phyloP scores from a whole-genome alignment of 2,888 invertebrate genomes.

The Artemia sinica region DNA sequence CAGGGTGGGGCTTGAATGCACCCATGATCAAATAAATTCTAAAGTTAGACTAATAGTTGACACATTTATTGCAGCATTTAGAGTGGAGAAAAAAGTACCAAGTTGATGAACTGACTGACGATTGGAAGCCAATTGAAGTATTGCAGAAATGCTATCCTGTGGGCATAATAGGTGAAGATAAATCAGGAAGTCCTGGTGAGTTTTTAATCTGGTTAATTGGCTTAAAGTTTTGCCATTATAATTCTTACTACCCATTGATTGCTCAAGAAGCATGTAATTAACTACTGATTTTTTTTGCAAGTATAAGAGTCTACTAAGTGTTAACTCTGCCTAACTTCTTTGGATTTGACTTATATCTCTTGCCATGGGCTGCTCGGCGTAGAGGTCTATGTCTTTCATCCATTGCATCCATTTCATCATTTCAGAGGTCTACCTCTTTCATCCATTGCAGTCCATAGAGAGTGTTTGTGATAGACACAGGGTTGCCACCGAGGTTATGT shows the following conservation, averaged over 20 bases:
- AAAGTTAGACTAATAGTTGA: not conserved
- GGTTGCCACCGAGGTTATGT: too few relatives aligned
- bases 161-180: slow-evolving; percentile 61
- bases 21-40: too few relatives aligned
- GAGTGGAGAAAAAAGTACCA: slow-evolving; percentile 58
- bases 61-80: slow-evolving; percentile 41
- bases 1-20: too few relatives aligned
- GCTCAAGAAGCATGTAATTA: not conserved
- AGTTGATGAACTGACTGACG: slow-evolving; percentile 37
- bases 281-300: not conserved
- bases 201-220: not conserved
- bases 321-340: not conserved
- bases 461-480: too few relatives aligned
- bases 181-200: slow-evolving; percentile 58
- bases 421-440: too few relatives aligned
- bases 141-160: slow-evolving; percentile 55
- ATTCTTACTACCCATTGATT: not conserved
- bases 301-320: not conserved
- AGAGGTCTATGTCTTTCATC: slow-evolving; percentile 39
- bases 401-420: too few relatives aligned
- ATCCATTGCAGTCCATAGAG: too few relatives aligned
- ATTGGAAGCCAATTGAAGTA: slow-evolving; percentile 34
- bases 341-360: slow-evolving; percentile 48
- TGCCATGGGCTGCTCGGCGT: slow-evolving; percentile 65
- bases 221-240: not conserved